Evolutionary conservation across 2,797 vertebrate species (phyloP), one percentile per base, ranked within the genome.

Genomic region (Peromyscus attwateri): DNA sequence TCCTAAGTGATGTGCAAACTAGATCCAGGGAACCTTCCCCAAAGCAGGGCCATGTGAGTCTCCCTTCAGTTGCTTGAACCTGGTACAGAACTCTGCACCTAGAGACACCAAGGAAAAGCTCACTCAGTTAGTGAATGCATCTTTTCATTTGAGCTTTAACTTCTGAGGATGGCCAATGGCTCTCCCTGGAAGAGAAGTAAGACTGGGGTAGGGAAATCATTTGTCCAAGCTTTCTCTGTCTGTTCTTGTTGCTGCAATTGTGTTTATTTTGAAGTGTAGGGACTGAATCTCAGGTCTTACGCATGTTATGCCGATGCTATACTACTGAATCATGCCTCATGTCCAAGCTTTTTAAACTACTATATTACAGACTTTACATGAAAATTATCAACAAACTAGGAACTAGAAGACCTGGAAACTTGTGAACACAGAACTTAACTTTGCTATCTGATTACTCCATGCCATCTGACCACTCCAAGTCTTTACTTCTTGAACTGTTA

Each of bases 401-500:
- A 84, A 55, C 19, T 25, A 68, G 40, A 95, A 85, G 52, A 85
- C 23, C 46, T 77, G n/a, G 49, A 14, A 97, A 55, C 2, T 31
- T 64, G 27, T 37, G 34, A 83, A 80, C 1, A 80, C 40, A 75
- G 75, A 81, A 14, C 49, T 80, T 81, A 34, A 7, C 46, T 55
- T 87, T 55, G 66, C 46, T 37, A 13, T 76, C 25, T 79, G 40
- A 76, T 29, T 76, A 43, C 73, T 23, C 40, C 70, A 37, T 21
- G 73, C 57, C 25, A 31, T 76, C 87, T 68, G 27, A 55, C 17
- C 34, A 82, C 21, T 81, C 46, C 29, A 43, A 52, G 40, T 10
- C 25, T 75, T 80, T 11, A 17, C n/a, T 82, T 95, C 76, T n/a
- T 93, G 66, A 23, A 52, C 52, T 49, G 16, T 89, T 94, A 96